A percentile compares a stretch with the other conserved stretches of the same genome.
Evolutionary conservation across 1,140 invertebrate species (phyloP).

Genomic region (Drosophila takahashii): DNA sequence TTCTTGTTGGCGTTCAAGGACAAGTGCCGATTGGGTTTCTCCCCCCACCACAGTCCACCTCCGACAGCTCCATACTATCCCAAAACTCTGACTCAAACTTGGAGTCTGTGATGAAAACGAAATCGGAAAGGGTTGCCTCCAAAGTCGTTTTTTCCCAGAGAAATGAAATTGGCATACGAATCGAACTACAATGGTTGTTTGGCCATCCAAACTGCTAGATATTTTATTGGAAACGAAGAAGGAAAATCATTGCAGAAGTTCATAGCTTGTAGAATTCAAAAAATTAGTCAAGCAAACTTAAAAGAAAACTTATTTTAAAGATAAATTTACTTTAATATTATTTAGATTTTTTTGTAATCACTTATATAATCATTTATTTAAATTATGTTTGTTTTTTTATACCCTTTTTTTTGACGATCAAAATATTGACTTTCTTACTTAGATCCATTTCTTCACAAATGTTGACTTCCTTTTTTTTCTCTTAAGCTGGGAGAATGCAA

Average conservation of each 20-base stretch:
- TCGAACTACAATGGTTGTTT: not conserved
- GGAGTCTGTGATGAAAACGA: conserved; percentile 1
- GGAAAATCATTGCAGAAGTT: not conserved
- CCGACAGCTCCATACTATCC: not conserved
- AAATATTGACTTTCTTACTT: not conserved
- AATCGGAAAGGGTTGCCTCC: conserved; percentile 5
- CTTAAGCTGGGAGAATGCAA: conserved; percentile 4
- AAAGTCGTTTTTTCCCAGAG: conserved; percentile 18
- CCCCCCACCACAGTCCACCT: conserved; percentile 11
- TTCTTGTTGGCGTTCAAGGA: conserved; percentile 65
- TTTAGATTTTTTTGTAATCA: not conserved
- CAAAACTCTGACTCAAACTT: conserved; percentile 26
- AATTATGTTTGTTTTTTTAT: not conserved
- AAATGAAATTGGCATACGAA: conserved; percentile 1
- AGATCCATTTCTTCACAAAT: conserved; percentile 2
- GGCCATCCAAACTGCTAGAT: not conserved
- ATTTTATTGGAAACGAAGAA: not conserved
- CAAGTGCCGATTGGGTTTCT: conserved; percentile 59
- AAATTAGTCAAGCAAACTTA: not conserved
- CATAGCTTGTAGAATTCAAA: not conserved
- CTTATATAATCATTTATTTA: no score
- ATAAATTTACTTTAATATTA: not conserved
- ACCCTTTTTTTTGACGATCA: not conserved
- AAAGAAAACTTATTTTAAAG: no score
- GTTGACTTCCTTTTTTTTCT: not conserved